These are phyloP conservation scores for Episyrphus balteatus DNA, from an alignment of 1,140 invertebrate genomes.

Conservation along the genomic window DNA sequence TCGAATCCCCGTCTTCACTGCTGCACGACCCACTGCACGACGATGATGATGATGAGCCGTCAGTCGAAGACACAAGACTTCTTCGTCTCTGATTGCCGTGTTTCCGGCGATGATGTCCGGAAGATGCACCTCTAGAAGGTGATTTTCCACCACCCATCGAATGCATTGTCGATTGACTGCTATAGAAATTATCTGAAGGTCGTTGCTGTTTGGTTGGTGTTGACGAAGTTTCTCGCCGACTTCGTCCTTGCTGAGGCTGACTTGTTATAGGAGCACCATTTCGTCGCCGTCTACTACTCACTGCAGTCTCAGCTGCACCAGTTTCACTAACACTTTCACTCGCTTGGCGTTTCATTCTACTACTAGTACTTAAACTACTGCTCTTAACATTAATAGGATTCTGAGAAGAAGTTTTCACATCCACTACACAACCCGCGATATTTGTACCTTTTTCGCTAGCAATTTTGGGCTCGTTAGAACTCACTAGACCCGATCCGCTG, in stretches of 20 bases:
- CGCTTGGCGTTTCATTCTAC: not conserved
- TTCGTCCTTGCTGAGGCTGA: not conserved
- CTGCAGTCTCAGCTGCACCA: not conserved
- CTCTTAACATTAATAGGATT: not conserved
- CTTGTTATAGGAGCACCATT: not conserved
- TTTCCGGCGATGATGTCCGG: constrained; percentile 7
- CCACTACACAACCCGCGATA: too few relatives aligned
- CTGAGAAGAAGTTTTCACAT: too few relatives aligned
- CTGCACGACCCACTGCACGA: constrained; percentile 39
- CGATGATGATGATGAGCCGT: constrained; percentile 22
- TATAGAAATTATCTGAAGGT: not conserved
- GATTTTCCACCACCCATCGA: not conserved
- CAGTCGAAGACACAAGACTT: not conserved
- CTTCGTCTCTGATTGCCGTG: not conserved
- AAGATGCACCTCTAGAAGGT: not conserved
- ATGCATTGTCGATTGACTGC: constrained; percentile 3
- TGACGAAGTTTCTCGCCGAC: not conserved
- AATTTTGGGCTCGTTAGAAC: not conserved
- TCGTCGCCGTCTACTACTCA: not conserved
- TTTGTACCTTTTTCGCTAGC: too few relatives aligned
- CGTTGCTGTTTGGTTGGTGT: not conserved
- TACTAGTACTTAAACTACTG: not conserved
- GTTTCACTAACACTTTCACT: not conserved
- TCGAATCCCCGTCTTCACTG: constrained; percentile 46
- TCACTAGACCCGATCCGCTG: not conserved